These are phyloP conservation scores for Muraenolepis orangiensis DNA, from an alignment of 2,797 vertebrate species.

Conservation along the genomic window DNA sequence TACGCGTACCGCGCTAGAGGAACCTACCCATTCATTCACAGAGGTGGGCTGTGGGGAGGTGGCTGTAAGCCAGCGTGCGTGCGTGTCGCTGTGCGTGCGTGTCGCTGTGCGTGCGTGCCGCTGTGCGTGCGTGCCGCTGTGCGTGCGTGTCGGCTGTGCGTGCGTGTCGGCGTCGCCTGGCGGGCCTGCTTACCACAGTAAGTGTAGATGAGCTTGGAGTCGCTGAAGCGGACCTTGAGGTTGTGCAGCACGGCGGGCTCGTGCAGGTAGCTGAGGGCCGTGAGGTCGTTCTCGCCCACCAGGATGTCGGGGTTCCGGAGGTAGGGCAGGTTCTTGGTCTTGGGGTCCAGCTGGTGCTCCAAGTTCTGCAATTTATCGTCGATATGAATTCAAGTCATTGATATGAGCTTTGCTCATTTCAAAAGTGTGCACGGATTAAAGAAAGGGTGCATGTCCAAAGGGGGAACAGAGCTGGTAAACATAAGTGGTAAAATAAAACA, in stretches of 20 bases:
- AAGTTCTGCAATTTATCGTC: too few species aligned
- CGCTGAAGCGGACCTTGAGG: conserved; percentile 95
- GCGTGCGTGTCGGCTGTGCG: too few species aligned
- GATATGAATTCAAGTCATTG: too few species aligned
- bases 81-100: too few species aligned
- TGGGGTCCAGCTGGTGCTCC: conserved; percentile 85
- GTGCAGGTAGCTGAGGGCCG: conserved; percentile 96
- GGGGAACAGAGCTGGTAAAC: too few species aligned
- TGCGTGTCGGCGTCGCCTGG: too few species aligned
- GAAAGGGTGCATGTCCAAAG: not conserved
- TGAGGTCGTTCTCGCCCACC: conserved; percentile 98
- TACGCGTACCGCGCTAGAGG: too few species aligned
- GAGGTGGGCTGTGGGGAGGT: too few species aligned
- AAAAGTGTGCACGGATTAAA: not conserved
- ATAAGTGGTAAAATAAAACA: not conserved
- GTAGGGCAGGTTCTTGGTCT: conserved; percentile 90
- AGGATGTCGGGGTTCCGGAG: conserved; percentile 96
- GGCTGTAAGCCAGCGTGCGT: too few species aligned
- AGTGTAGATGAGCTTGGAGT: conserved; percentile 98
- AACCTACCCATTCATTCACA: too few species aligned
- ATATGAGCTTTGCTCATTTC: not conserved
- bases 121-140: too few species aligned
- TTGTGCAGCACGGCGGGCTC: conserved; percentile 97
- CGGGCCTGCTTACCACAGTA: conserved; percentile 83
- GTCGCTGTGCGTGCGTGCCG: too few species aligned